A percentile compares a stretch with the other conserved stretches of the same genome.
Evolutionary conservation across 1,140 invertebrate genomes (phyloP).

Genomic region (Formica exsecta): DNA sequence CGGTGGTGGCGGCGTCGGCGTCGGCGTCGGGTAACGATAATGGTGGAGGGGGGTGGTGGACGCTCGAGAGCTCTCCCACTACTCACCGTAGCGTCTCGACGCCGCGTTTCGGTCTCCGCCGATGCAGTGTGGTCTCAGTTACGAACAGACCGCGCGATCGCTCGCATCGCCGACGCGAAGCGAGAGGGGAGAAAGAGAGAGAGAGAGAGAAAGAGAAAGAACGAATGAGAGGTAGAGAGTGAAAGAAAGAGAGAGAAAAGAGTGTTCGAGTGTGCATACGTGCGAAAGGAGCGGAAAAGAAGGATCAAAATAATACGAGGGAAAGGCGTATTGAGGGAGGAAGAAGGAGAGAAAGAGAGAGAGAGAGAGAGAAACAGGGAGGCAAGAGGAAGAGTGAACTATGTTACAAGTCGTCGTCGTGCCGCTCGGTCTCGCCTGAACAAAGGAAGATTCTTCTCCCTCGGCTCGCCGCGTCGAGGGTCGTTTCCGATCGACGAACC

Average conservation of each 20-base stretch:
- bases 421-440: conserved; percentile 74
- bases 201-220: conserved; percentile 24
- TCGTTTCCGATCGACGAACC: conserved; percentile 81
- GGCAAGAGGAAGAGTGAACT: conserved; percentile 36
- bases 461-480: conserved; percentile 74
- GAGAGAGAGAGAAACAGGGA: neutral
- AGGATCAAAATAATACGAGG: conserved; percentile 42
- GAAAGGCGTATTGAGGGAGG: conserved; percentile 34
- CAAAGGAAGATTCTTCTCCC: conserved; percentile 74
- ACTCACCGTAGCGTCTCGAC: conserved; percentile 70
- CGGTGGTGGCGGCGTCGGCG: conserved; percentile 43
- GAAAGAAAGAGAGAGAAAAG: conserved; percentile 29
- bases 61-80: conserved; percentile 30
- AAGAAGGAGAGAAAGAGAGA: conserved; percentile 31
- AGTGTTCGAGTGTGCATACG: conserved; percentile 15
- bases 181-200: conserved; percentile 40
- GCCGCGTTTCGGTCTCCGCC: conserved; percentile 70
- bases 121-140: conserved; percentile 76
- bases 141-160: conserved; percentile 80
- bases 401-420: conserved; percentile 65
- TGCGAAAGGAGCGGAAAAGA: conserved; percentile 52
- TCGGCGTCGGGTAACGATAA: conserved; percentile 16
- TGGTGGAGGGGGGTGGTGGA: conserved; percentile 28
- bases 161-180: conserved; percentile 73
- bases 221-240: neutral